These are phyloP conservation scores for Eupelmus urozonus DNA, from an alignment of 2,888 invertebrate species.

Conservation along the genomic window DNA sequence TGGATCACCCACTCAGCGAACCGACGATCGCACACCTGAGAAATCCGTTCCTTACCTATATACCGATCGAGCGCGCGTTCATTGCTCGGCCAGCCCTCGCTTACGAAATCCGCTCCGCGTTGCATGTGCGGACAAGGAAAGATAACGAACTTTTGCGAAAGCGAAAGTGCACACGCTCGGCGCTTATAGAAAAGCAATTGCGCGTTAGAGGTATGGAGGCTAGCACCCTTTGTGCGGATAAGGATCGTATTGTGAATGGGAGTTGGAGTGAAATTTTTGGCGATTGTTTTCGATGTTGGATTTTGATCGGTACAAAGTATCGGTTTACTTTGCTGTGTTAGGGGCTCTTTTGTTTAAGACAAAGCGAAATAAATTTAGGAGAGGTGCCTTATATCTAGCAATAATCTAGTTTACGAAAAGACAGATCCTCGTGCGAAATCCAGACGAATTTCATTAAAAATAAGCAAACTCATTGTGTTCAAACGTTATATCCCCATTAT, in stretches of 20 bases:
- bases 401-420: too few relatives aligned
- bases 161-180: slow-evolving; percentile 43
- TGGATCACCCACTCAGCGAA: not conserved
- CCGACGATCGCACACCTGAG: not conserved
- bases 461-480: too few relatives aligned
- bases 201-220: not conserved
- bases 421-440: too few relatives aligned
- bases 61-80: not conserved
- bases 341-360: too few relatives aligned
- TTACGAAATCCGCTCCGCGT: slow-evolving; percentile 46
- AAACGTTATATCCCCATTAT: too few relatives aligned
- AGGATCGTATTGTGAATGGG: not conserved
- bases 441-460: too few relatives aligned
- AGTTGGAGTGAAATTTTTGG: too few relatives aligned
- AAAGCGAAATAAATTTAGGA: too few relatives aligned
- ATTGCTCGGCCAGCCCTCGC: not conserved
- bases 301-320: too few relatives aligned
- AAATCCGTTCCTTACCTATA: not conserved
- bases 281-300: too few relatives aligned
- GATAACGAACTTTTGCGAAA: slow-evolving; percentile 51
- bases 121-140: slow-evolving; percentile 16
- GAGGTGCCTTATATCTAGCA: too few relatives aligned
- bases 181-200: slow-evolving; percentile 8
- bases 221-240: not conserved
- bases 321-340: too few relatives aligned